These are phyloP conservation scores for Globicephala melas DNA, from an alignment of 2,113 vertebrate species.

Conservation along the genomic window DNA sequence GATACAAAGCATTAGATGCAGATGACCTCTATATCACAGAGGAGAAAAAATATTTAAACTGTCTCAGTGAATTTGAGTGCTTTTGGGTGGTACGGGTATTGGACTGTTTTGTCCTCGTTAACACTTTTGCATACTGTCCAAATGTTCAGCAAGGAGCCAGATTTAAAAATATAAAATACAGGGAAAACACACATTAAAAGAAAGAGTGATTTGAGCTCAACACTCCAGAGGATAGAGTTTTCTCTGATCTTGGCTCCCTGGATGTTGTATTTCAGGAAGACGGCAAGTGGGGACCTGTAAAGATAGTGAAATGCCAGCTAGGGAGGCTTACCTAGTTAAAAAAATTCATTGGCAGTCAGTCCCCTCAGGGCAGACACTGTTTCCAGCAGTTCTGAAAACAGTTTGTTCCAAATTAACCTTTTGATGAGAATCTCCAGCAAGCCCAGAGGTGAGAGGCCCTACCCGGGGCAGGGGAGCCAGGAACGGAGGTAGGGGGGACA, in stretches of 20 bases:
- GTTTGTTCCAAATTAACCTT: conserved; percentile 61
- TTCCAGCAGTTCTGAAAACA: conserved; percentile 57
- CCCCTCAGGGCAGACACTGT: conserved; percentile 61
- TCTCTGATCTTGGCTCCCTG: not conserved
- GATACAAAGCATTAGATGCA: not conserved
- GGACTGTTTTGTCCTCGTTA: not conserved
- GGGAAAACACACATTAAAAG: not conserved
- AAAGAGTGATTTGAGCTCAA: not conserved
- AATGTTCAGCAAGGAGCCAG: not conserved
- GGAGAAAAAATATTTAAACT: not conserved
- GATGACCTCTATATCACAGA: not conserved
- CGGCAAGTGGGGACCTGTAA: not conserved
- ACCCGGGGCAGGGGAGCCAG: not conserved
- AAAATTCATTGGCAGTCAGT: conserved; percentile 14
- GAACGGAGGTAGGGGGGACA: not conserved
- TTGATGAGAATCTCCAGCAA: not conserved
- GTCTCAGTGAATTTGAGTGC: not conserved
- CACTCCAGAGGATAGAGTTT: not conserved
- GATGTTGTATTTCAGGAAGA: conserved; percentile 4
- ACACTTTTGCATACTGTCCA: not conserved
- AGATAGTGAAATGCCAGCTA: not conserved
- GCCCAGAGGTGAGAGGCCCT: not conserved
- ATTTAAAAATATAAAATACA: not conserved
- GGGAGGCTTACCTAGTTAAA: conserved; percentile 31
- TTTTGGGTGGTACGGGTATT: not conserved